Base-by-base conservation (phyloP, 2,888 invertebrate species). In the Drosophila aldrichi region DNA sequence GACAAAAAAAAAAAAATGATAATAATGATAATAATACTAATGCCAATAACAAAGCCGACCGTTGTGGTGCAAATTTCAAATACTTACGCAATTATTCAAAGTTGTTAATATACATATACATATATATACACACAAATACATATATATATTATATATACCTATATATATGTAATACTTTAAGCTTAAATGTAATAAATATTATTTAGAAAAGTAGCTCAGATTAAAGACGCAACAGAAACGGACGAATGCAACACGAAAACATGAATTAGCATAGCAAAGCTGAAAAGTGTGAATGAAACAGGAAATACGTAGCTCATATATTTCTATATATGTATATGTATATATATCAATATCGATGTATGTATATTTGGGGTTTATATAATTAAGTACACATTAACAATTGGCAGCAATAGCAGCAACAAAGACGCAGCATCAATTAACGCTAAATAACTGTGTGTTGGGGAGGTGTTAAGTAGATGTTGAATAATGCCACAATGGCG, bases 371-470 rank as follows among this genome's bases (percentile, higher is more conserved):
- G 8, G 25, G 25, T 51, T 36, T 14, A 36, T 36, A 49, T 46
- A 29, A 34, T 20, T 32, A 43, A 29, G 48, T 46, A 59, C 51
- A 54, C 64, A 76, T 61, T 54, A 34, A 70, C 62, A 73, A 81
- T 88, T 85, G 74, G 68, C 71, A 77, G 79, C 77, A 79, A 81
- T 73, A 73, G 70, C 67, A 75, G 67, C 70, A 75, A 75, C 75
- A 77, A 58, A 62, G 63, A 65, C 74, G 64, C 68, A 65, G 78
- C 78, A 86, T 87, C 88, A 87, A 86, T 86, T 86, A 86, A 74
- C 67, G 78, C 70, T 70, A 77, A 81, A 75, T 73, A 82, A 78
- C 70, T 62, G 64, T 56, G 56, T 5, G 10, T 22, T 36, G 20
- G 36, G 52, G 48, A 46, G 16, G 16, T 14, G 66, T 57, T 70